These are phyloP conservation scores for Todus mexicanus DNA, from an alignment of 2,797 vertebrate genomes.

Conservation along the genomic window DNA sequence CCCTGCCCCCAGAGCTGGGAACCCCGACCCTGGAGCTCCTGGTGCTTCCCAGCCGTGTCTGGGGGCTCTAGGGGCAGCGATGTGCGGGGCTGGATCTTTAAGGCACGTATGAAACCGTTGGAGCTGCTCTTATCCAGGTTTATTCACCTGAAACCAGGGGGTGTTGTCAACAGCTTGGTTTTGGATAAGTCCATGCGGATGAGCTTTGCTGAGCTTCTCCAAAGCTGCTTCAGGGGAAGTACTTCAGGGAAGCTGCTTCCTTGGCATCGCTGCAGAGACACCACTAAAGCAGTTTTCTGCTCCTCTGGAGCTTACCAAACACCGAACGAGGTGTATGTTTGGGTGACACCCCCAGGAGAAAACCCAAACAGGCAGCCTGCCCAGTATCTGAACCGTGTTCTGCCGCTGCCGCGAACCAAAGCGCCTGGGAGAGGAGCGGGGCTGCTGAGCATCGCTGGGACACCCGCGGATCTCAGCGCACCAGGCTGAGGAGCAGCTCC, in stretches of 20 bases:
- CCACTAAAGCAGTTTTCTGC: not conserved
- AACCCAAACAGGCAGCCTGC: not conserved
- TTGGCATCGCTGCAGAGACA: not conserved
- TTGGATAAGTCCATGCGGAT: too few relatives aligned
- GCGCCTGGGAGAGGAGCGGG: not conserved
- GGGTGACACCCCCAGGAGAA: not conserved
- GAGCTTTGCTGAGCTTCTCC: accelerated
- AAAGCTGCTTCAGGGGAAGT: not conserved
- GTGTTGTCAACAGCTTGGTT: not conserved
- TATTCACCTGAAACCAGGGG: not conserved
- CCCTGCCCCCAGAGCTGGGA: not conserved
- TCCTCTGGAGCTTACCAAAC: not conserved
- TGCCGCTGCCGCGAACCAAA: not conserved
- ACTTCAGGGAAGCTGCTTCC: not conserved
- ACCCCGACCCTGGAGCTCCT: not conserved
- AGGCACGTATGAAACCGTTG: not conserved
- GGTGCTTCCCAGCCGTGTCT: not conserved
- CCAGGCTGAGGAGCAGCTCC: not conserved
- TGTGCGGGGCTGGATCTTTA: too few relatives aligned
- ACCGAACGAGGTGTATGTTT: not conserved
- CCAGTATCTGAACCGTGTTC: too few relatives aligned
- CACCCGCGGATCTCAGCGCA: accelerated
- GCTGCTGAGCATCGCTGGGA: not conserved
- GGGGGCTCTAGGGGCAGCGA: too few relatives aligned
- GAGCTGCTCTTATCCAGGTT: not conserved